A percentile compares a stretch with the other conserved stretches of the same genome.
Evolutionary conservation across 2,113 vertebrate species (phyloP).

Genomic region (Syrrhaptes paradoxus): DNA sequence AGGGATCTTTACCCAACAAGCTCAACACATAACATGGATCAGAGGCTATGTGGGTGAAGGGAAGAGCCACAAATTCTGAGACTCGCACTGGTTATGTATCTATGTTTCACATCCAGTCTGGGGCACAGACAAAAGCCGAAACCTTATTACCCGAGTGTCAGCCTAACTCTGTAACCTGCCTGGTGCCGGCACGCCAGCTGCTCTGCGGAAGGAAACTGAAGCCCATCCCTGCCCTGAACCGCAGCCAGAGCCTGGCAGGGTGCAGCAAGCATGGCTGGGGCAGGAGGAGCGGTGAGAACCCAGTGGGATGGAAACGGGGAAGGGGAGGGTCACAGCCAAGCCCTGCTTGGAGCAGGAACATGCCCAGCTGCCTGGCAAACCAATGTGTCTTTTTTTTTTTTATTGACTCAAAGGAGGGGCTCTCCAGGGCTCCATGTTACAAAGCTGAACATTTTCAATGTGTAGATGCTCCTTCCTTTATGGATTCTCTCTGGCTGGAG

Average conservation of each 20-base stretch:
- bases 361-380: background rate
- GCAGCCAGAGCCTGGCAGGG: background rate
- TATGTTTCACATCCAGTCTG: background rate
- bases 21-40: background rate
- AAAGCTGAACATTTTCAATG: background rate
- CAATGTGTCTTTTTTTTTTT: background rate
- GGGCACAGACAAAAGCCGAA: background rate
- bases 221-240: background rate
- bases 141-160: background rate
- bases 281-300: background rate
- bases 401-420: background rate
- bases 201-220: background rate
- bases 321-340: background rate
- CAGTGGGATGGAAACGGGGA: background rate
- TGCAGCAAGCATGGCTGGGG: fast-evolving
- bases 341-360: background rate
- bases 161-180: background rate
- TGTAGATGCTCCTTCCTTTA: background rate
- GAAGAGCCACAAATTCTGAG: background rate
- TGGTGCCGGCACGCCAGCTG: fast-evolving
- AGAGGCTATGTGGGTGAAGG: background rate
- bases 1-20: background rate
- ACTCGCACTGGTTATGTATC: background rate
- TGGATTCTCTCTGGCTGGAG: background rate
- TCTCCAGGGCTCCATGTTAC: background rate